A percentile compares a stretch with the other conserved stretches of the same genome.
Conservation (phyloP, 2,113 vertebrate species). For the Amia ocellicauda region DNA sequence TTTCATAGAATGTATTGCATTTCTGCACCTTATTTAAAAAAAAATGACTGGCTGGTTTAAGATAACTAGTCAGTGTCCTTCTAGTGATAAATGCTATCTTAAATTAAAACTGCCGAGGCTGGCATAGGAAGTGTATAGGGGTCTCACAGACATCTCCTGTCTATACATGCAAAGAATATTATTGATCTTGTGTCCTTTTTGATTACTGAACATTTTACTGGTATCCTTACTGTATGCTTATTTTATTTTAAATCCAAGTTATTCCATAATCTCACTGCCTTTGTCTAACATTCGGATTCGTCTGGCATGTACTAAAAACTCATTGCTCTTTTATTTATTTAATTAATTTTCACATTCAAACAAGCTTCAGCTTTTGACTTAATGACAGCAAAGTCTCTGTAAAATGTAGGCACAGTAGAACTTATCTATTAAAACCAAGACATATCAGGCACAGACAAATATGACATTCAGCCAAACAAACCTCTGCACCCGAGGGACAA, state of each 20-base stretch:
- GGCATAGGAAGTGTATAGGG: neutral
- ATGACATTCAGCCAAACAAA: neutral
- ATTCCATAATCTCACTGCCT: neutral
- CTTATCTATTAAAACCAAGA: neutral
- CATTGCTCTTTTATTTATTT: no score
- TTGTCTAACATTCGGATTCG: neutral
- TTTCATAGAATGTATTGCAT: slow-evolving; percentile 19
- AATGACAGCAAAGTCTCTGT: neutral
- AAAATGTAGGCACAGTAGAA: slow-evolving; percentile 4
- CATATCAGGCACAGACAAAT: neutral
- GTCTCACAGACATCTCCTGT: neutral
- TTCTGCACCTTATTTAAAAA: slow-evolving; percentile 18
- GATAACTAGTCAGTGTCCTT: slow-evolving; percentile 11
- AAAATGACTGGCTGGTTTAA: slow-evolving; percentile 15
- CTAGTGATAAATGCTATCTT: slow-evolving; percentile 12
- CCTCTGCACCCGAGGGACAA: no score
- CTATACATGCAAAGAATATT: slow-evolving; percentile 8
- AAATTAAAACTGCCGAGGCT: slow-evolving; percentile 20
- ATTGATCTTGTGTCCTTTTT: slow-evolving; percentile 8
- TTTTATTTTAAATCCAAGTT: slow-evolving; percentile 7
- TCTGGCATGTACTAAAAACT: neutral
- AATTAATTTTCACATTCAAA: neutral
- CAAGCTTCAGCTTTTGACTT: neutral
- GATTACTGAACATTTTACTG: neutral
- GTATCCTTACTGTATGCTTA: neutral